A percentile compares a stretch with the other conserved stretches of the same genome.
These are phyloP conservation scores for Diadromus collaris DNA, from an alignment of 2,888 invertebrate genomes.

Conservation along the genomic window DNA sequence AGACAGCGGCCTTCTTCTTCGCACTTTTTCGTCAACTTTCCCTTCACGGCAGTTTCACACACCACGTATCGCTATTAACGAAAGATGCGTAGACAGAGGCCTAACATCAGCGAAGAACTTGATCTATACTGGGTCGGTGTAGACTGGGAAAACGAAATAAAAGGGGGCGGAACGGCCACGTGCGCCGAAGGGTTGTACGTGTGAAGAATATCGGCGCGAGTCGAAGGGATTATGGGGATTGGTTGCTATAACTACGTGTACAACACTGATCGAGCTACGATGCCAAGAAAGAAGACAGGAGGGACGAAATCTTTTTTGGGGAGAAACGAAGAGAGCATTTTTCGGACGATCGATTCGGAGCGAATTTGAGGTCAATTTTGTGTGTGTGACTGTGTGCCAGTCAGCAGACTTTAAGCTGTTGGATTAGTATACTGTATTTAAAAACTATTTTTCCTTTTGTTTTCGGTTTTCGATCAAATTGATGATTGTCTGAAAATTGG, in stretches of 20 bases:
- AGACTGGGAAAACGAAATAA: constrained; percentile 2
- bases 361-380: not conserved
- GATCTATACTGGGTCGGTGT: not conserved
- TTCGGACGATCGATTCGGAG: not conserved
- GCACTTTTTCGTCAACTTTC: constrained; percentile 36
- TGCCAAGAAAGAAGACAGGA: not conserved
- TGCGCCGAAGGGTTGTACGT: constrained; percentile 52
- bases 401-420: too few species aligned
- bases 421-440: too few species aligned
- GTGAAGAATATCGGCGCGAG: constrained; percentile 44
- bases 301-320: not conserved
- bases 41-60: not conserved
- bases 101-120: constrained; percentile 1
- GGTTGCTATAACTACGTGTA: constrained; percentile 33
- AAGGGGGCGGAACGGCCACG: constrained; percentile 11
- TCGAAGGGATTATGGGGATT: constrained; percentile 36
- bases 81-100: constrained; percentile 16
- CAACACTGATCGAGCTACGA: constrained; percentile 35
- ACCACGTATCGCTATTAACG: not conserved
- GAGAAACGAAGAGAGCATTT: not conserved
- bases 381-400: too few species aligned
- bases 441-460: too few species aligned
- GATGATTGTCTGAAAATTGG: too few species aligned
- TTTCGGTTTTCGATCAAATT: too few species aligned
- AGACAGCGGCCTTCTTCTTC: constrained; percentile 3